Base-by-base conservation (phyloP, 2,113 vertebrate species). In the Apeltes quadracus region DNA sequence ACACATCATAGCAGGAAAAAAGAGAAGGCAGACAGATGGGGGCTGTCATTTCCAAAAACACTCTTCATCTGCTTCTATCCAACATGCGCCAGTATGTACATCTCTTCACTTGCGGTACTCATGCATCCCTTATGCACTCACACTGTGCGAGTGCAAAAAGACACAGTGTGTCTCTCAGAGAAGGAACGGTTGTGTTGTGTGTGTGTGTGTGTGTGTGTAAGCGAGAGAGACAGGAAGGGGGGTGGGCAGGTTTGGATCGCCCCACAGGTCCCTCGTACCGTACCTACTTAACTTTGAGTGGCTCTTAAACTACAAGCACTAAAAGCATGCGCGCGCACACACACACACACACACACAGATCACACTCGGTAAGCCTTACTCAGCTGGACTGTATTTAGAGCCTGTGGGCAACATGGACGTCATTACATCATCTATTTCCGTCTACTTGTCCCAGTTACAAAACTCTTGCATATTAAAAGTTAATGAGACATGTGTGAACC, bases 241-340 rank as follows among this genome's bases (percentile, higher is more conserved):
- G 59, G 61, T 14, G 56, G 54, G 8, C 9, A 82, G n/a, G 54
- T 66, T 61, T 67, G 10, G 11, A 16, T 69, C 48, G 1, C 32
- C 71, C 58, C 34, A 57, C 23, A 12, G 56, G 72, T 59, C 62
- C 51, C 69, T 74, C 61, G 61, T 67, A 41, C 51, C 50, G 67
- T 61, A 59, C 25, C 44, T n/a, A 53, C 53, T 76, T 75, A 67
- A 61, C 82, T 85, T 38, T 69, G 70, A 90, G 75, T 83, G 84
- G 68, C 62, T 80, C 85, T 88, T 83, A 79, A 76, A 86, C 78
- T 61, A 58, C 41, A 51, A 51, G 43, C 53, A 62, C 69, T 73
- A 44, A 75, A 80, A 57, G 43, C 34, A 41, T 16, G 8, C 16
- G 13, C 39, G n/a, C 20, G 59, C 62, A 66, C 57, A 9, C 27